Conservation (phyloP, 37 sponge, comb jelly and placozoan species). For the Halisarca cf. caerulea region DNA sequence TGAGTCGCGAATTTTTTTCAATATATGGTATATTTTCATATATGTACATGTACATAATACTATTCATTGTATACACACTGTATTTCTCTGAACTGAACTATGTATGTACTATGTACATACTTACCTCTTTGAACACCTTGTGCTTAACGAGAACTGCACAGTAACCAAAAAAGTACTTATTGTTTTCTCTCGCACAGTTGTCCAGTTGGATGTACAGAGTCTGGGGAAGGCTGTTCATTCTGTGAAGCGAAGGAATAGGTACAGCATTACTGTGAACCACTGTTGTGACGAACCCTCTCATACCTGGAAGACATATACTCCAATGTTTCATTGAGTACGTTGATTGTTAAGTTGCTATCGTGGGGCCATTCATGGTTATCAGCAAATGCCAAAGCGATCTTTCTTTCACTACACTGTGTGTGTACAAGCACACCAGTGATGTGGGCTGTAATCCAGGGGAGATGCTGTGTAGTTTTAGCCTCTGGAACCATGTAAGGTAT, state of each 20-base stretch:
- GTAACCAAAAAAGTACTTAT: conserved; percentile 17
- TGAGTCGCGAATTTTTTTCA: too few relatives aligned
- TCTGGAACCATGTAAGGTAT: conserved; percentile 21
- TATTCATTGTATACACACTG: too few relatives aligned
- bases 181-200: conserved; percentile 45
- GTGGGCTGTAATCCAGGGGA: conserved; percentile 34
- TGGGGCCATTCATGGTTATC: conserved; percentile 51
- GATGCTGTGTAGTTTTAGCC: conserved; percentile 32
- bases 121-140: conserved; percentile 25
- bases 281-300: too few relatives aligned
- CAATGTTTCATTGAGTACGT: not conserved
- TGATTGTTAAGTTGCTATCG: conserved; percentile 57
- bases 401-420: not conserved
- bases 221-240: not conserved
- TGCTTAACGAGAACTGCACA: conserved; percentile 19
- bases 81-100: too few relatives aligned
- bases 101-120: not conserved
- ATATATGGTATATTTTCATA: too few relatives aligned
- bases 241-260: too few relatives aligned
- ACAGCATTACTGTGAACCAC: too few relatives aligned
- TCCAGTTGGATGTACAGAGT: conserved; percentile 26
- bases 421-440: conserved; percentile 45
- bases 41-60: too few relatives aligned
- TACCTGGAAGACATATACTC: too few relatives aligned
- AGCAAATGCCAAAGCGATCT: not conserved